Evolutionary conservation across 2,797 vertebrate species (phyloP).

Genomic region (Cossypha niveicapilla): DNA sequence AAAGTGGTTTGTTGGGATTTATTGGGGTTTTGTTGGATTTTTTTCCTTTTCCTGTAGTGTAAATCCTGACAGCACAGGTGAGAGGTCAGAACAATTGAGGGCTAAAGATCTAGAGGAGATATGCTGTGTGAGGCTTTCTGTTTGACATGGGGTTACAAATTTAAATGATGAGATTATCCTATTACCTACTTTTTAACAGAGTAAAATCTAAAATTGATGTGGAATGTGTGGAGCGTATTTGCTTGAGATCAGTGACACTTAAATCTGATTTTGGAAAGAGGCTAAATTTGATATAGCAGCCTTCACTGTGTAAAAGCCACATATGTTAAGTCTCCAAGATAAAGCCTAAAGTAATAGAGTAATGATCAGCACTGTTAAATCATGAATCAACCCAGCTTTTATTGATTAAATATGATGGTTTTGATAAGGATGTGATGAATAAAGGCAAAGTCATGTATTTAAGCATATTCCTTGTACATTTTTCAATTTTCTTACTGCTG

Average conservation of each 20-base stretch:
- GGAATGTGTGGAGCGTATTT: neutral
- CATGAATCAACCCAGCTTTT: neutral
- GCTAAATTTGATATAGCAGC: neutral
- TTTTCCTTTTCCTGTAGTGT: neutral
- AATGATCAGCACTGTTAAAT: neutral
- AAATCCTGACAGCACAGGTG: neutral
- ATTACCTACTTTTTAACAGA: neutral
- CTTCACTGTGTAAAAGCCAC: neutral
- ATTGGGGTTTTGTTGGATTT: accelerated
- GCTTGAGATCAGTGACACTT: neutral
- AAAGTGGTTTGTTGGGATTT: neutral
- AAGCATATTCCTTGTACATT: neutral
- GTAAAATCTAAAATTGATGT: neutral
- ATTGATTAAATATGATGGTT: neutral
- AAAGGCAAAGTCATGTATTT: neutral
- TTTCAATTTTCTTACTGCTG: neutral
- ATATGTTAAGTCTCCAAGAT: neutral
- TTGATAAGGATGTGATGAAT: neutral
- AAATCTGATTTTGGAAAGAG: neutral
- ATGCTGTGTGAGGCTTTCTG: neutral
- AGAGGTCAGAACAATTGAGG: neutral
- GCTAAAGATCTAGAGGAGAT: neutral
- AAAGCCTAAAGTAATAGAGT: neutral
- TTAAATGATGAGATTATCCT: neutral
- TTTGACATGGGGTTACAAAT: neutral